phyloP scores from a whole-genome alignment of 2,888 invertebrate species.

The Clanis bilineata region DNA sequence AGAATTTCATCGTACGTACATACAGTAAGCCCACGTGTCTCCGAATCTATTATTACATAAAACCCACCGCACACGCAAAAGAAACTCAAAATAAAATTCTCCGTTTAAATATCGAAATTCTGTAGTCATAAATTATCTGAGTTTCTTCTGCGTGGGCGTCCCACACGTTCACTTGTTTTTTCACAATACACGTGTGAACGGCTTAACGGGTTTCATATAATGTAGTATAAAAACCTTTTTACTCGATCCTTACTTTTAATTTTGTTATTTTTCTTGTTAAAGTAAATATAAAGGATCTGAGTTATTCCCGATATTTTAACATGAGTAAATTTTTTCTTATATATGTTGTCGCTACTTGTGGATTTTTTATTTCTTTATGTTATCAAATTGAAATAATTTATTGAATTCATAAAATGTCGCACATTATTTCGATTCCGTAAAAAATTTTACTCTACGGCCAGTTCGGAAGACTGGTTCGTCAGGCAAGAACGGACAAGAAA shows the following conservation, averaged over 20 bases:
- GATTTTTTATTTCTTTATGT: neutral
- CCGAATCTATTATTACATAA: neutral
- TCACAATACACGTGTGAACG: slow-evolving; percentile 1
- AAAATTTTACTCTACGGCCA: too few relatives aligned
- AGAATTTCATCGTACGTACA: neutral
- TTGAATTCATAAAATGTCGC: too few relatives aligned
- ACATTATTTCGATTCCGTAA: too few relatives aligned
- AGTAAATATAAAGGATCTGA: neutral
- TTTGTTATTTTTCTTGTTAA: slow-evolving; percentile 7
- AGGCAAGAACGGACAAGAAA: too few relatives aligned
- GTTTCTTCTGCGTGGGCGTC: neutral
- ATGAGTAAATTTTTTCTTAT: too few relatives aligned
- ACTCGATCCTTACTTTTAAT: neutral
- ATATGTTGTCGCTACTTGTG: neutral
- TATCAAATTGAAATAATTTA: too few relatives aligned
- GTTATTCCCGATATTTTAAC: neutral
- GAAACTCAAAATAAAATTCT: neutral
- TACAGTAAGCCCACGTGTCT: neutral
- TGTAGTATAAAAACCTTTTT: neutral
- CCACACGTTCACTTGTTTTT: neutral
- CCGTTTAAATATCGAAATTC: slow-evolving; percentile 1
- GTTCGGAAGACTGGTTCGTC: too few relatives aligned
- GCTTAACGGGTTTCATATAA: neutral
- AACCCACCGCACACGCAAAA: neutral
- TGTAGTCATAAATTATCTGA: slow-evolving; percentile 5